Evolutionary conservation across 2,888 invertebrate species (phyloP), one percentile per base, ranked within the genome.

Genomic region (Epistrophella euchroma): DNA sequence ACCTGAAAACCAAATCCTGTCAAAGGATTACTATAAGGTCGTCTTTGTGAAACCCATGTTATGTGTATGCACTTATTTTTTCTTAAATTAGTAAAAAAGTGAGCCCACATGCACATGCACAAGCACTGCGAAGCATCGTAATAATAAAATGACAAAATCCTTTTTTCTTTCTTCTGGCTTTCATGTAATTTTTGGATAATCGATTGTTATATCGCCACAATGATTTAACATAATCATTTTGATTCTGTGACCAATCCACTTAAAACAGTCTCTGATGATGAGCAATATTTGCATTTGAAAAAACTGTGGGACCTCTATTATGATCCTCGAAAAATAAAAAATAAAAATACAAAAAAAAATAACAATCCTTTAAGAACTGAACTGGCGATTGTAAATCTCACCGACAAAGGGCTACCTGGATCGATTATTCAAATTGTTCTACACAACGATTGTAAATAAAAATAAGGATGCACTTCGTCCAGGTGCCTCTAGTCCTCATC

Each of bases 361-460:
- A 19, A 58, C 22, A n/a, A n/a, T 40, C n/a, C 60, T 56, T 32
- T 17, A 22, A 40, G 1, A 35, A 28, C 6, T n/a, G 15, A 58
- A 0, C 37, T 15, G 55, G 56, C 62, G 64, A 52, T 50, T 45
- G 70, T 43, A 58, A 37, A 66, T 56, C 77, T 70, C 52, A 74
- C 86, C 86, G 82, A 86, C 86, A 86, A 86, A 86, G 86, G 86
- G 77, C 82, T 86, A 77, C 86, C 73, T 82, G 74, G 77, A 86
- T 86, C 86, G 86, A 86, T 86, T 86, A 86, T 86, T 86, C 82
- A 86, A 86, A 86, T 86, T 86, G 82, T 86, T 82, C 77, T 82
- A 86, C 86, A 82, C 82, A 82, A 77, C 82, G 77, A 86, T 66
- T 86, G 82, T 86, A 82, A 86, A 82, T 86, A 86, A 82, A 52